Evolutionary conservation across 2,113 vertebrate genomes (phyloP).

Genomic region (Chrysochloris asiatica): DNA sequence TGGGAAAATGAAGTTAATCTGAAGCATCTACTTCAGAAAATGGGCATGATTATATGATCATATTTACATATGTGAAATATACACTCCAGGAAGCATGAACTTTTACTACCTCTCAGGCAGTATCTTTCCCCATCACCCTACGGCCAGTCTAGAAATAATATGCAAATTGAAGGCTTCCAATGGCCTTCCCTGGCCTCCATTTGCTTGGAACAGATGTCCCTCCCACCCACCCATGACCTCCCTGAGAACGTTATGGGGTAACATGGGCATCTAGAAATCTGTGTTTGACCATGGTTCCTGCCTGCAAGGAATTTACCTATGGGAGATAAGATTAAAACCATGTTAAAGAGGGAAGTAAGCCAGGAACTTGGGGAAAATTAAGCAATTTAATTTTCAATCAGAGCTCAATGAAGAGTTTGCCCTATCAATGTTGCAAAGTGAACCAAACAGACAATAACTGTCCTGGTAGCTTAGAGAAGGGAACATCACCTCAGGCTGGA

Average conservation of each 20-base stretch:
- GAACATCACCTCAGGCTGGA: not conserved
- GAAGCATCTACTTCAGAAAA: not conserved
- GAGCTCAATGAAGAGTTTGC: not conserved
- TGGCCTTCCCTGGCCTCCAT: not conserved
- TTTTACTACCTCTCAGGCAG: not conserved
- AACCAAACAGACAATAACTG: constrained; percentile 6
- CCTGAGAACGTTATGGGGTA: not conserved
- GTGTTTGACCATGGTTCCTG: not conserved
- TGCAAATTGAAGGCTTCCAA: not conserved
- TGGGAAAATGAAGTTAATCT: not conserved
- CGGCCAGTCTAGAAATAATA: not conserved
- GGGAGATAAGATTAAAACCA: not conserved
- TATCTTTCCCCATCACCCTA: not conserved
- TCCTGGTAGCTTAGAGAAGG: not conserved
- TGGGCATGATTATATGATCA: not conserved
- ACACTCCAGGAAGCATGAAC: not conserved
- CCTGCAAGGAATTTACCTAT: not conserved
- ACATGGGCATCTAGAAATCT: not conserved
- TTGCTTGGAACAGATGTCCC: not conserved
- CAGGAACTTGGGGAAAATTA: not conserved
- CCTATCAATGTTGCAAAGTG: not conserved
- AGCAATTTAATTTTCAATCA: constrained; percentile 51
- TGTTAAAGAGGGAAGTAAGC: not conserved
- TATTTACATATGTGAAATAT: not conserved
- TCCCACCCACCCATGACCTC: not conserved